Evolutionary conservation across 2,797 vertebrate genomes (phyloP), one percentile per base, ranked within the genome.

Genomic region (Glyptemys insculpta): DNA sequence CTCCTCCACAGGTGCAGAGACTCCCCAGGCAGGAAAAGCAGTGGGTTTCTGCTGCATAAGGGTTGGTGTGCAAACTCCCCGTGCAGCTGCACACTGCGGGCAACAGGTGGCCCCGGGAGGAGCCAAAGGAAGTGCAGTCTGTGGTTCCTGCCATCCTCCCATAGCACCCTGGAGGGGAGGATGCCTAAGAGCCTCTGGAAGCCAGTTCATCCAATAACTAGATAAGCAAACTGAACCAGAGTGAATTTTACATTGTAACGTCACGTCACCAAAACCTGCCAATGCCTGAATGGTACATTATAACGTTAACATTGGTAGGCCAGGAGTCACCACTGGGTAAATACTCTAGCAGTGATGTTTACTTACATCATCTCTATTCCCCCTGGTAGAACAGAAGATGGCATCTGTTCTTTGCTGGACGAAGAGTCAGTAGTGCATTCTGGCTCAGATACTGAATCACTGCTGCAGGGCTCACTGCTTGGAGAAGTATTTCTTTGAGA

Each of bases 391-490:
- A 97, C 91, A 78, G 98, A 98, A 34, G 98, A 98, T 3, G 97
- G 94, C 0, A 97, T 97, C 59, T 99, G 99, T 83, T 99, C 99
- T 92, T 98, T 98, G 98, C 99, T 98, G 96, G 98, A 98, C 3
- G 98, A 98, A 15, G 98, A 99, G 94, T 99, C 99, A 0, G 99
- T 98, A 86, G 98, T 92, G 90, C 98, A 98, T 37, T 99, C 98
- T 4, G 98, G 98, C 83, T 98, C 98, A 0, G 98, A 99, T 14
- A 98, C 98, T 0, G 98, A 99, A 94, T 99, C 98, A 1, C 98
- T 98, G 92, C 98, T 98, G 54, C 98, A 98, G 12, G 98, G 97
- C 82, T 99, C 94, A 11, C 91, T 97, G 91, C 90, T 98, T 65
- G 98, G 98, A 91, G 93, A 98, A 50, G 92, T 80, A 94, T 98